These are phyloP conservation scores for Tetanocera ferruginea DNA, from an alignment of 2,888 invertebrate genomes.

Conservation along the genomic window DNA sequence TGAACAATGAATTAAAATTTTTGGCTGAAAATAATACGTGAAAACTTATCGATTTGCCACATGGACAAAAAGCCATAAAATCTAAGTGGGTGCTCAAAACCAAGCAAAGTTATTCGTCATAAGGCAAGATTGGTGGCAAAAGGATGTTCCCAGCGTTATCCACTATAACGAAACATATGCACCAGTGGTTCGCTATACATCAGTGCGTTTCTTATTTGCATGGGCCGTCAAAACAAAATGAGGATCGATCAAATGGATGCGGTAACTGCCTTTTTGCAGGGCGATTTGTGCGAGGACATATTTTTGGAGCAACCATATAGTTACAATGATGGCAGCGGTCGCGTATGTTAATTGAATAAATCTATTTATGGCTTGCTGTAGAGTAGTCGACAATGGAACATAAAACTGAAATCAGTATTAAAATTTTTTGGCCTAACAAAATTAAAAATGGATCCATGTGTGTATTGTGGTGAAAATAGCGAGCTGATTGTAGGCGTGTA, in stretches of 20 bases:
- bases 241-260: conserved; percentile 10
- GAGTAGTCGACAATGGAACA: neutral
- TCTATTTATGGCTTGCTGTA: no score
- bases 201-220: neutral
- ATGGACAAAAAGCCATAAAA: neutral
- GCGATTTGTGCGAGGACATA: no score
- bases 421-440: neutral
- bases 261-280: neutral
- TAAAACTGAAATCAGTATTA: neutral
- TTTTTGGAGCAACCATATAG: no score
- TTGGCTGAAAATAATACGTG: no score
- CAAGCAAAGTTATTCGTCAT: no score
- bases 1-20: no score
- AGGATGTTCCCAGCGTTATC: neutral
- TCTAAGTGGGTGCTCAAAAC: neutral
- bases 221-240: neutral
- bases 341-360: neutral
- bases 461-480: no score
- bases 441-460: no score
- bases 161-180: neutral
- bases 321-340: no score
- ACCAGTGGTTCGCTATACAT: conserved; percentile 5
- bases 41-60: neutral
- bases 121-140: conserved; percentile 8
- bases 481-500: no score